Evolutionary conservation across 2,888 invertebrate species (phyloP), one percentile per base, ranked within the genome.

Genomic region (Bimastos eiseni): DNA sequence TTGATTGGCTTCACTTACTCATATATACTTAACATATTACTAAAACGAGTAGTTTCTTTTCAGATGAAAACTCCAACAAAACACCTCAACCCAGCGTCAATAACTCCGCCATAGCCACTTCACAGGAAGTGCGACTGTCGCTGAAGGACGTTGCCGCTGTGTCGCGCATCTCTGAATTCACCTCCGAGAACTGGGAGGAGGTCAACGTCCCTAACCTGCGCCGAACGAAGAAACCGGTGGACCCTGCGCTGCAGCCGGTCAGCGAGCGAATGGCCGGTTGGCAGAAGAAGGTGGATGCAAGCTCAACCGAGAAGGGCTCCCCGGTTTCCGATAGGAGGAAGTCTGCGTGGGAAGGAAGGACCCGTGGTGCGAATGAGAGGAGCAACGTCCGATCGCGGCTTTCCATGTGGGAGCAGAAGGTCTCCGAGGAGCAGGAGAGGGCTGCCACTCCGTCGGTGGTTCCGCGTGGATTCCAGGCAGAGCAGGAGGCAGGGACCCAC

Each of bases 201-300:
- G n/a, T 70, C n/a, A n/a, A 70, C 6, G 70, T 70, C 11, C 6
- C 8, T n/a, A 70, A 70, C 17, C 70, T 70, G 70, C 70, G 70
- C 30, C 70, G 70, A n/a, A 70, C 13, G 30, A 70, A 70, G n/a
- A 70, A 70, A n/a, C 70, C 70, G 70, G 70, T 70, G 30, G 70
- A 70, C 70, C 70, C 70, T 1, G 70, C 70, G 21, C 37, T 90
- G 5, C 93, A 93, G 91, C 93, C 94, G 38, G 94, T 94, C 34
- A 92, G 92, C 30, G 94, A 94, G 21, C 92, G 94, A n/a, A 94
- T 94, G 93, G 94, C 94, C 30, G 94, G 94, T 33, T 94, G 94
- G 94, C 94, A 94, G 91, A 92, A 93, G 44, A 92, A 91, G 41
- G 90, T 91, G n/a, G 88, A 90, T 13, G 83, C 49, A 13, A n/a